Evolutionary conservation across 2,888 invertebrate species (phyloP).

Genomic region (Agrochola circellaris): DNA sequence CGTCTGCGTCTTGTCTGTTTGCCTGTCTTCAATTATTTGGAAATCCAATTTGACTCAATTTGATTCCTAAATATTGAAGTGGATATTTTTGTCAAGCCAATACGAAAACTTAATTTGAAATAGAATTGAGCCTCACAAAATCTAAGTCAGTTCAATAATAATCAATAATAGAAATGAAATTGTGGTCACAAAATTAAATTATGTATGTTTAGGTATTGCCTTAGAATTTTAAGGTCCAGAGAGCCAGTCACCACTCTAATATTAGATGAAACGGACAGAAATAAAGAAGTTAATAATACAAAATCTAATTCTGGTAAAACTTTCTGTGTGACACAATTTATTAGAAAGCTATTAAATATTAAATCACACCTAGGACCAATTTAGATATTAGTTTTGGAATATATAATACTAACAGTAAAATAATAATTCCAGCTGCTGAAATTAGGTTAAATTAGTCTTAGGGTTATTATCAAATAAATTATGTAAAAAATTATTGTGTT

Average conservation of each 20-base stretch:
- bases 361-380: constrained; percentile 35
- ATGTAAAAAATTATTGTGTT: neutral
- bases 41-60: neutral
- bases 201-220: neutral
- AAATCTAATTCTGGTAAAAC: constrained; percentile 4
- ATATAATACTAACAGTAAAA: neutral
- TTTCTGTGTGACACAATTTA: neutral
- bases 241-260: neutral
- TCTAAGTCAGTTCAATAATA: neutral
- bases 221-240: constrained; percentile 4
- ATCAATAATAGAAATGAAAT: neutral
- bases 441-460: constrained; percentile 10
- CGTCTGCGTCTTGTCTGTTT: neutral
- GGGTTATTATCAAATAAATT: neutral
- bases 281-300: neutral
- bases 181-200: constrained; percentile 1
- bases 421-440: constrained; percentile 18
- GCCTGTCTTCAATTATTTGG: neutral
- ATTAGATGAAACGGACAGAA: constrained; percentile 10
- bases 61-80: neutral
- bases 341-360: constrained; percentile 3
- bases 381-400: constrained; percentile 19
- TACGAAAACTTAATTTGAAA: neutral
- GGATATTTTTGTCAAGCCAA: neutral
- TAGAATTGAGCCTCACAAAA: neutral